Conservation (phyloP, 2,888 invertebrate species). For the Agonopterix arenella region DNA sequence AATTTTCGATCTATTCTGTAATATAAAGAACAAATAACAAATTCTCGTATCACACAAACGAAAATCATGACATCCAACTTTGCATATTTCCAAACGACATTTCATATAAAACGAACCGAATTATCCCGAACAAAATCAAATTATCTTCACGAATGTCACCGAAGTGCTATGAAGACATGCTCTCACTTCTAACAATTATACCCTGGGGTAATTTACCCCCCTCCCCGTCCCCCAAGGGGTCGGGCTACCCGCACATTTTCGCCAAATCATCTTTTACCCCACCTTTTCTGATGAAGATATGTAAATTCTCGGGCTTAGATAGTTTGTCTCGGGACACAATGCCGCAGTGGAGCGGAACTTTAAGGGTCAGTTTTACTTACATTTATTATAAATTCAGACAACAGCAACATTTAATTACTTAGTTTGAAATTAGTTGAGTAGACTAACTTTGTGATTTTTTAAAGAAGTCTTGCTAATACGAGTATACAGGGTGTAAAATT, state of each 20-base stretch:
- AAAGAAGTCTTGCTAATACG: no score
- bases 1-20: no score
- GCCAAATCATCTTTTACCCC: slow-evolving; percentile 68
- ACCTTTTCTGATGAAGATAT: slow-evolving; percentile 67
- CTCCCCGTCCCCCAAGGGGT: slow-evolving; percentile 6
- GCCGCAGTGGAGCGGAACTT: slow-evolving; percentile 22
- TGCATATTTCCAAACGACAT: slow-evolving; percentile 10
- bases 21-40: no score
- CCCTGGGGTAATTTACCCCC: slow-evolving; percentile 23
- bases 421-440: no score
- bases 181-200: slow-evolving; percentile 56
- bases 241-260: slow-evolving; percentile 36
- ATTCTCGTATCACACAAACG: no score
- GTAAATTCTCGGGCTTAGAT: slow-evolving; percentile 50
- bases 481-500: no score
- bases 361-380: slow-evolving; percentile 16
- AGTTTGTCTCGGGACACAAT: slow-evolving; percentile 30
- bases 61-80: slow-evolving; percentile 4
- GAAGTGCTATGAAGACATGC: slow-evolving; percentile 57
- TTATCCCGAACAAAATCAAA: slow-evolving; percentile 63
- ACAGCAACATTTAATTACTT: no score
- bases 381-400: background rate
- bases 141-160: slow-evolving; percentile 57
- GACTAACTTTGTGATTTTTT: no score
- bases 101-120: slow-evolving; percentile 21